Conservation (phyloP, 2,888 invertebrate species). For the Phlogophora meticulosa region DNA sequence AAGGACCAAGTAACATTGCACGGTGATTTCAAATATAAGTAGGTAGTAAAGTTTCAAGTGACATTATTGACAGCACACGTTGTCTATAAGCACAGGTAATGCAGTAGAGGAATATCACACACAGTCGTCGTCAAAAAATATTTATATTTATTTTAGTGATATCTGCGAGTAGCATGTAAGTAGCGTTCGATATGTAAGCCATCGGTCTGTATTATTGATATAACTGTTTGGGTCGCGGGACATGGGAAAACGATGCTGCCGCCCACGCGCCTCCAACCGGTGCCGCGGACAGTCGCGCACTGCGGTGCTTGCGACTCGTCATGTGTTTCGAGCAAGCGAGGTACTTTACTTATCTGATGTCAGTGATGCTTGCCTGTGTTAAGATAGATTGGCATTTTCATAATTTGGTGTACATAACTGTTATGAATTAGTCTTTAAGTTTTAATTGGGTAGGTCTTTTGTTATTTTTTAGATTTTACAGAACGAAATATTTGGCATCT, state of each 20-base stretch:
- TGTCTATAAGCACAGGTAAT: constrained; percentile 3
- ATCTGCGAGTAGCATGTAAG: constrained; percentile 67
- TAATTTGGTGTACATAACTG: not conserved
- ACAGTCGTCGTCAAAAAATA: constrained; percentile 53
- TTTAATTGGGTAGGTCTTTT: not conserved
- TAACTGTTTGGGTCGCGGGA: constrained; percentile 86
- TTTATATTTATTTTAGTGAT: constrained; percentile 68
- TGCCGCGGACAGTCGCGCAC: constrained; percentile 70
- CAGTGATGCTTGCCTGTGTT: constrained; percentile 19
- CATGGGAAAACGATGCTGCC: constrained; percentile 81
- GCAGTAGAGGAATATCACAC: constrained; percentile 20
- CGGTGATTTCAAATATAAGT: not conserved
- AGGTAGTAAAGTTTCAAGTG: constrained; percentile 8
- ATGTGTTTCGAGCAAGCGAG: constrained; percentile 26
- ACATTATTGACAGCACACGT: constrained; percentile 25
- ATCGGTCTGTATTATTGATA: constrained; percentile 81
- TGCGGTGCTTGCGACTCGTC: constrained; percentile 46
- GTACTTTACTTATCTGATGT: constrained; percentile 5
- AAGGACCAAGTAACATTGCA: not conserved
- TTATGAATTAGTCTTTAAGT: not conserved
- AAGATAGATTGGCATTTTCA: not conserved
- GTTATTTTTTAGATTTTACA: not conserved
- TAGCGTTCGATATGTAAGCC: constrained; percentile 70
- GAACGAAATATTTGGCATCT: not conserved
- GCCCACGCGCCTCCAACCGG: constrained; percentile 81